phyloP scores from a whole-genome alignment of 2,113 vertebrate genomes.

The Melanotaenia duboulayi region DNA sequence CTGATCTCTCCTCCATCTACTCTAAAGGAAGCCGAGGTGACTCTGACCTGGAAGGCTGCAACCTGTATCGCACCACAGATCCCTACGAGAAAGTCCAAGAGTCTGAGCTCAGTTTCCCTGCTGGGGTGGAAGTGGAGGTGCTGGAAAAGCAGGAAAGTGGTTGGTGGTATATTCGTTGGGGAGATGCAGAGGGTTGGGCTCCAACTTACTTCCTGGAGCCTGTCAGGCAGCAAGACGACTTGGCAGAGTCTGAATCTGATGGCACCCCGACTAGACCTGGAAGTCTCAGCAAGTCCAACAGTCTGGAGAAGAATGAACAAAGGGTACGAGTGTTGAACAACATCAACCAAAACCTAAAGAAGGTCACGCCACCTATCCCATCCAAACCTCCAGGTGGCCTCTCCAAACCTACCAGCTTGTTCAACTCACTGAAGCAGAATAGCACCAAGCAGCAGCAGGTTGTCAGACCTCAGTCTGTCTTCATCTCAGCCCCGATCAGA shows the following conservation, averaged over 20 bases:
- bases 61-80: conserved; percentile 89
- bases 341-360: conserved; percentile 91
- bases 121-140: conserved; percentile 92
- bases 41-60: conserved; percentile 81
- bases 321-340: conserved; percentile 94
- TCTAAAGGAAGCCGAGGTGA: conserved; percentile 88
- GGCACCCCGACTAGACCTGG: conserved; percentile 82
- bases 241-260: conserved; percentile 81
- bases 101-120: conserved; percentile 94
- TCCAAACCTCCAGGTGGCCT: conserved; percentile 95
- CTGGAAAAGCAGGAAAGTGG: conserved; percentile 95
- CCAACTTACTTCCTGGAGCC: conserved; percentile 93
- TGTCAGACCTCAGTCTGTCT: conserved; percentile 95
- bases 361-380: conserved; percentile 93
- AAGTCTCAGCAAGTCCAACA: conserved; percentile 93
- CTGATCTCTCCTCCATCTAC: conserved; percentile 87
- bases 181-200: conserved; percentile 93
- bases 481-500: conserved; percentile 86
- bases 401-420: conserved; percentile 83
- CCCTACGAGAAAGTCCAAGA: conserved; percentile 95
- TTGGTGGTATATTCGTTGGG: conserved; percentile 95
- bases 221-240: conserved; percentile 83
- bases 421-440: conserved; percentile 87
- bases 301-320: conserved; percentile 96
- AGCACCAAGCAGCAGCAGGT: conserved; percentile 90